Base-by-base conservation (phyloP, 2,797 vertebrate genomes). In the Acanthornis magna region DNA sequence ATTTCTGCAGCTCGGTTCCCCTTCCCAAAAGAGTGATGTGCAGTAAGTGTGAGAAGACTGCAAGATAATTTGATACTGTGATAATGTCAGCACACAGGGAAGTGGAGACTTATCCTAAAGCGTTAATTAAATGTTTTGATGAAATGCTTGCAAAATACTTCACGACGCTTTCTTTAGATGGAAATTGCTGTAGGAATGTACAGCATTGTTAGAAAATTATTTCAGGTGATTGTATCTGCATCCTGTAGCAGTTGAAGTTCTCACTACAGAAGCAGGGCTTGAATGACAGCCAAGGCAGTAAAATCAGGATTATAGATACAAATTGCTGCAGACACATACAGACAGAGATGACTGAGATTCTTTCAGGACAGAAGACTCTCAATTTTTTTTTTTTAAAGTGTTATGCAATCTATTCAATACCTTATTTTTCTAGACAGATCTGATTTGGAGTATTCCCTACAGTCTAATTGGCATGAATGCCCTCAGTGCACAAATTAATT, bases 81-180 rank as follows among this genome's bases (percentile, higher is more conserved):
- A 85, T 87, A 89, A 68, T 34, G 43, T 40, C 81, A 85, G 76
- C 13, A 7, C 70, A 40, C 9, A 7, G 50, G 34, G 45, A 91
- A 60, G 67, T 40, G 80, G 45, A 93, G 83, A 74, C 61, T 89
- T 76, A 47, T 32, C 67, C 90, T 42, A 40, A 91, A 95, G 87
- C 91, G 29, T 66, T 92, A 85, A 94, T 93, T 89, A 92, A 90
- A 85, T 71, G 60, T 82, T 90, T 87, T 85, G 77, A 74, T 67
- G 18, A 87, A 90, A 65, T 58, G 55, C 67, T 88, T 91, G 74
- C 71, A 65, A 91, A 89, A 85, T 42, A 65, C 57, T 83, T 94
- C 53, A 23, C 1, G 9, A 65, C 2, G 0, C 45, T 67, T 67
- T 93, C 65, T 85, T 67, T 34, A 85, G 77, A 36, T 32, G 74